phyloP scores from a whole-genome alignment of 2,797 vertebrate genomes.

The Peromyscus eremicus region DNA sequence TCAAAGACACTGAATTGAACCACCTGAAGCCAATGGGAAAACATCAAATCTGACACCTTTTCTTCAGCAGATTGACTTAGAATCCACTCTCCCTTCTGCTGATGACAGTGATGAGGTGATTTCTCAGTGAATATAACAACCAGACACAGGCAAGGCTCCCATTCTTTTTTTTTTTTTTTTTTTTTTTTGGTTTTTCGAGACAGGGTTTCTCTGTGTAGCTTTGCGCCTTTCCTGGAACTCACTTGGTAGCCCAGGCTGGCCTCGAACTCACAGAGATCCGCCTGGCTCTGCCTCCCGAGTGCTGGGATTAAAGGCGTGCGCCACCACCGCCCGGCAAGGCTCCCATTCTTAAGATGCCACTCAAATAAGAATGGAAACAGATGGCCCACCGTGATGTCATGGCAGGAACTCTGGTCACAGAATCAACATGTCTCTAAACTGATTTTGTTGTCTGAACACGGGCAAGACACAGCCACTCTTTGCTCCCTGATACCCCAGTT shows the following conservation, averaged over 20 bases:
- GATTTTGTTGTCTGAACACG: background rate
- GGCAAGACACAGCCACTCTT: background rate
- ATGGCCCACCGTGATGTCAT: background rate
- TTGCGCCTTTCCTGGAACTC: too few species aligned
- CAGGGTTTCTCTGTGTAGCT: too few species aligned
- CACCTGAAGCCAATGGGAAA: constrained; percentile 11
- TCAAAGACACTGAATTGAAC: background rate
- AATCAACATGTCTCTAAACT: background rate
- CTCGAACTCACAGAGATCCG: too few species aligned
- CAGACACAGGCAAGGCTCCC: background rate
- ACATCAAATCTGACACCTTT: background rate
- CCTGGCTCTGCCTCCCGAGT: too few species aligned
- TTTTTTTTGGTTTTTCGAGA: too few species aligned
- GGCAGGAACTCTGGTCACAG: too few species aligned
- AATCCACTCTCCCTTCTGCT: constrained; percentile 1
- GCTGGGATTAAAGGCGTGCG: too few species aligned
- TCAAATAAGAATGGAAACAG: background rate
- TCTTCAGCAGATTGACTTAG: background rate
- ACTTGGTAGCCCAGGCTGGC: too few species aligned
- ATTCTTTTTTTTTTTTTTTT: too few species aligned
- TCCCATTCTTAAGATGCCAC: background rate
- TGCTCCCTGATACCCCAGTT: background rate
- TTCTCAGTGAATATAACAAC: constrained; percentile 18
- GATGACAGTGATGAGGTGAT: background rate
- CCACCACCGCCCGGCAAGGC: too few species aligned